A percentile compares a stretch with the other conserved stretches of the same genome.
These are phyloP conservation scores for Drosophila teissieri DNA, from an alignment of 1,140 invertebrate genomes.

Conservation along the genomic window DNA sequence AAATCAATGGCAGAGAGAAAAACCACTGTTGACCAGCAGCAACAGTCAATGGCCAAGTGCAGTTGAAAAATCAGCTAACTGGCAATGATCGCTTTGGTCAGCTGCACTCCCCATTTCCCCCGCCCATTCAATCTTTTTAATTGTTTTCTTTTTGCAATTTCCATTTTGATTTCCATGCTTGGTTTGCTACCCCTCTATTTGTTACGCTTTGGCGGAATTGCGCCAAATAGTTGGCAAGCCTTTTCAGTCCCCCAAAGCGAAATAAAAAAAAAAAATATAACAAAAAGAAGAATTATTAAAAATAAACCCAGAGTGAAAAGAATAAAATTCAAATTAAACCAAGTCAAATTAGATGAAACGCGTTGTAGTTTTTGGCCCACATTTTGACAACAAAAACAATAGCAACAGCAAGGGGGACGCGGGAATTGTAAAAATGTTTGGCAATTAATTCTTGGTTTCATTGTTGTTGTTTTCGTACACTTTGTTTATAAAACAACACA, in stretches of 20 bases:
- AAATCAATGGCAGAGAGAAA: background rate
- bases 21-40: constrained; percentile 6
- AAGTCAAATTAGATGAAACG: constrained; percentile 28
- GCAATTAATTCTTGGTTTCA: constrained; percentile 49
- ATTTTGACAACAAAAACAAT: constrained; percentile 19
- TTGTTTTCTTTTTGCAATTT: constrained; percentile 57
- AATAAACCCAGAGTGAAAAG: constrained; percentile 35
- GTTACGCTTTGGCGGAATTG: constrained; percentile 75
- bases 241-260: constrained; percentile 12
- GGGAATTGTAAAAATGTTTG: constrained; percentile 58
- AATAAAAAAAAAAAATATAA: constrained; percentile 6
- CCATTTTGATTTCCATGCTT: constrained; percentile 73
- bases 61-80: constrained; percentile 36
- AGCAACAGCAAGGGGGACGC: too few relatives aligned
- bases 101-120: constrained; percentile 38
- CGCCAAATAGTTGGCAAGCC: constrained; percentile 76
- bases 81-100: constrained; percentile 68
- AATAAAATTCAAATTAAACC: constrained; percentile 39
- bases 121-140: constrained; percentile 32
- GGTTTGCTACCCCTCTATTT: constrained; percentile 37
- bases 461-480: constrained; percentile 4
- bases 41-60: constrained; percentile 61
- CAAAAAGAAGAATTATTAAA: constrained; percentile 52
- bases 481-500: constrained; percentile 43
- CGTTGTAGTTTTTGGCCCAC: constrained; percentile 25